Conservation (phyloP, 37 sponge, comb jelly and placozoan genomes). For the Crambe crambe region DNA sequence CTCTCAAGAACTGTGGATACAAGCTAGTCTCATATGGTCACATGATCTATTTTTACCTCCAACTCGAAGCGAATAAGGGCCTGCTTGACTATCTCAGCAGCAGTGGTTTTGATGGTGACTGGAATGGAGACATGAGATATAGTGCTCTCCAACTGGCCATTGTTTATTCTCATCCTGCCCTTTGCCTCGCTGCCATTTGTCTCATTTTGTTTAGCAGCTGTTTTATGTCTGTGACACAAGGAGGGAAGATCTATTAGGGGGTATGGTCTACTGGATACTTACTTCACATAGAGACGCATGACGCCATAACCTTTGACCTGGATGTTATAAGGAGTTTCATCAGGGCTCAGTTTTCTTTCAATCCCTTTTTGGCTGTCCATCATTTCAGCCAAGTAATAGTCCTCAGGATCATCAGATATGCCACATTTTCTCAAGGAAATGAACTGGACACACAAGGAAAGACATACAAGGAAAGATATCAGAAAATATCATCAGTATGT, state of each 20-base stretch:
- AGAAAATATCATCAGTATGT: not conserved
- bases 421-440: constrained; percentile 48
- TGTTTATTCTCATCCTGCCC: not conserved
- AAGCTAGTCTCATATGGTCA: too few species aligned
- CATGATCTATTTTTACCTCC: not conserved
- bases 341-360: constrained; percentile 17
- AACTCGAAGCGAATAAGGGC: not conserved
- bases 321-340: constrained; percentile 33
- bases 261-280: too few species aligned
- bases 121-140: not conserved
- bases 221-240: not conserved
- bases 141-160: not conserved
- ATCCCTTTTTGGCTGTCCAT: constrained; percentile 7
- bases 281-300: constrained; percentile 44
- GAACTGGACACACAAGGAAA: constrained; percentile 5
- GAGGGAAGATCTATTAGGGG: too few species aligned
- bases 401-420: constrained; percentile 26
- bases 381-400: constrained; percentile 33
- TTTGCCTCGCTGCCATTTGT: not conserved
- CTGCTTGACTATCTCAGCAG: not conserved
- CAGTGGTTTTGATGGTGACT: not conserved
- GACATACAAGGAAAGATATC: not conserved
- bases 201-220: not conserved
- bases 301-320: constrained; percentile 5
- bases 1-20: not conserved